Percentiles rank a stretch among this genome's conserved stretches.
phyloP scores from a whole-genome alignment of 30 jellyfish, hydroid and myxozoan species.

The Aurelia aurita region DNA sequence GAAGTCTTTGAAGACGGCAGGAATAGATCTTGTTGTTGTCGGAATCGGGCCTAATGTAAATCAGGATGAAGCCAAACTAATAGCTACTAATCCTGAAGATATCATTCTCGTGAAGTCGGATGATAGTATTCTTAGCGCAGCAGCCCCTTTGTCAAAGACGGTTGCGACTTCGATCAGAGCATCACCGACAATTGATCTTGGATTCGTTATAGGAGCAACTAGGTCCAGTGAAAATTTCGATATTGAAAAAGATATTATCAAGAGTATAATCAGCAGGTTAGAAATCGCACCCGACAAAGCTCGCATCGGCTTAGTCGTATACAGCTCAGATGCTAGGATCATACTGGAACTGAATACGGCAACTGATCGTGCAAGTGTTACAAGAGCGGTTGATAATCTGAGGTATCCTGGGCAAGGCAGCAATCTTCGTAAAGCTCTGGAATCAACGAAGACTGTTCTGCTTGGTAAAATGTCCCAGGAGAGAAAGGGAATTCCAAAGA shows the following conservation, averaged over 20 bases:
- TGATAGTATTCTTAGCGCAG: background rate
- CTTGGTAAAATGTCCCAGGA: slow-evolving; percentile 3
- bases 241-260: background rate
- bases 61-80: background rate
- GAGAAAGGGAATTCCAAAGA: slow-evolving; percentile 48
- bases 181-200: background rate
- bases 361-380: background rate
- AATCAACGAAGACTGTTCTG: slow-evolving; percentile 2
- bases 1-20: background rate
- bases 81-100: background rate
- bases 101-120: background rate
- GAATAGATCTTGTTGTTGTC: background rate
- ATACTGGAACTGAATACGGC: background rate
- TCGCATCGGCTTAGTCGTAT: slow-evolving; percentile 25
- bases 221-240: background rate
- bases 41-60: slow-evolving; percentile 9
- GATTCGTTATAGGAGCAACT: background rate
- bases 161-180: background rate
- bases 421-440: slow-evolving; percentile 41
- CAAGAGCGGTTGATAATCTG: background rate
- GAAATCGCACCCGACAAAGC: slow-evolving; percentile 14
- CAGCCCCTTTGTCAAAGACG: background rate
- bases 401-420: slow-evolving; percentile 22
- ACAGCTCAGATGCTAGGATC: slow-evolving; percentile 23
- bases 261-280: background rate